Conservation (phyloP, 2,113 vertebrate genomes). For the Psittacula cyanocephala region DNA sequence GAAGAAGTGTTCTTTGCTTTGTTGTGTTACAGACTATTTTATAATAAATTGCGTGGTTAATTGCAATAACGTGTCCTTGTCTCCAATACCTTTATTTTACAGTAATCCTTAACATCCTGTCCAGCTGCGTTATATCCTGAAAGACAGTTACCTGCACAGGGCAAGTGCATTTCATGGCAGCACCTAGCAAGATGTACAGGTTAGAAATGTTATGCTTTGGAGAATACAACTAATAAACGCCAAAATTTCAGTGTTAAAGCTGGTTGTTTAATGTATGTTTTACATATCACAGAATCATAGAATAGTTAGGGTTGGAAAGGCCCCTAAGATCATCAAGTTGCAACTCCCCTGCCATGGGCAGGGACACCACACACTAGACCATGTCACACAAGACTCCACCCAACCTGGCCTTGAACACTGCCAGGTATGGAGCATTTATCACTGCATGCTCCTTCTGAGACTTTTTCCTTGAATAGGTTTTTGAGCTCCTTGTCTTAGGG, state of each 20-base stretch:
- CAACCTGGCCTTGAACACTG: neutral
- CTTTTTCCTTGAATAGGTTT: neutral
- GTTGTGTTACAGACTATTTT: neutral
- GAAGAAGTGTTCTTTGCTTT: neutral
- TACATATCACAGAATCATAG: neutral
- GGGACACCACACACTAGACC: neutral
- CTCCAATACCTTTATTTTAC: neutral
- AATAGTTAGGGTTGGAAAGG: neutral
- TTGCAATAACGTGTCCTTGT: neutral
- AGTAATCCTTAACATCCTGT: neutral
- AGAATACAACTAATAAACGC: neutral
- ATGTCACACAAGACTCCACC: neutral
- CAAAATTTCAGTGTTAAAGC: neutral
- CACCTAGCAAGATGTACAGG: neutral
- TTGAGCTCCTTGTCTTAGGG: neutral
- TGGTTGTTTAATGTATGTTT: neutral
- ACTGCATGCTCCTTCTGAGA: neutral
- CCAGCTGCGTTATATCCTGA: neutral
- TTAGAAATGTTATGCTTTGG: neutral
- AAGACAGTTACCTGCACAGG: neutral
- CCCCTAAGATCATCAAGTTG: neutral
- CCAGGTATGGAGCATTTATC: neutral
- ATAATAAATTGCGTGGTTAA: neutral
- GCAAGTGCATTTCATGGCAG: neutral
- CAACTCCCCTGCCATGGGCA: neutral